These are phyloP conservation scores for Ferrisia virgata DNA, from an alignment of 2,888 invertebrate genomes.

Conservation along the genomic window DNA sequence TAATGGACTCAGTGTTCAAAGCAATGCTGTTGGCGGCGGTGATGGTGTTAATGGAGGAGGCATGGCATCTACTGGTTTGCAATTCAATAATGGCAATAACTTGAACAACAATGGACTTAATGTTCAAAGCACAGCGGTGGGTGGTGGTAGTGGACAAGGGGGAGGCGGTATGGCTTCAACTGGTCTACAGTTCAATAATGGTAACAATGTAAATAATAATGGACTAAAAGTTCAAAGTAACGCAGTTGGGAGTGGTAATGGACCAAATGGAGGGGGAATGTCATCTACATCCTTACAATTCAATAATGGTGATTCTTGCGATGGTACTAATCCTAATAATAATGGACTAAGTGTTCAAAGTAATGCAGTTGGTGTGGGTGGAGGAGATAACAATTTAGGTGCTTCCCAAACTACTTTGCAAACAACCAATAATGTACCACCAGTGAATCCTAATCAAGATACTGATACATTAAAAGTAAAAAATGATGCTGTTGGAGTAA, in stretches of 20 bases:
- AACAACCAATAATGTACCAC: neutral
- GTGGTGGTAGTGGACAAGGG: neutral
- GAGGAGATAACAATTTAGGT: neutral
- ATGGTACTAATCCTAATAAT: too few relatives aligned
- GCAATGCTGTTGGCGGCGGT: neutral
- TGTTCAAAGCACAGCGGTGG: neutral
- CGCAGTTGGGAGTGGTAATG: neutral
- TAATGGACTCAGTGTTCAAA: neutral
- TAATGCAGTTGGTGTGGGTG: neutral
- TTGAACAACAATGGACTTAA: neutral
- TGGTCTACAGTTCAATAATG: neutral
- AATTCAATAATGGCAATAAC: neutral
- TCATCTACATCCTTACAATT: neutral
- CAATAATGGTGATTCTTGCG: neutral
- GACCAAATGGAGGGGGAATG: neutral
- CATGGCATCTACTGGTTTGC: neutral
- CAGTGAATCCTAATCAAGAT: too few relatives aligned
- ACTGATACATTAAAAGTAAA: neutral
- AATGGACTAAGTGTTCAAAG: neutral
- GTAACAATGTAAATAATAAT: neutral
- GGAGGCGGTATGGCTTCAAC: neutral
- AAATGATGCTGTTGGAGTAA: neutral
- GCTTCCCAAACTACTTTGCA: neutral
- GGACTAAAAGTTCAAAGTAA: neutral
- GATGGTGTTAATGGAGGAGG: neutral